Evolutionary conservation across 1,140 invertebrate species (phyloP).

Genomic region (Rhagoletis pomonella): DNA sequence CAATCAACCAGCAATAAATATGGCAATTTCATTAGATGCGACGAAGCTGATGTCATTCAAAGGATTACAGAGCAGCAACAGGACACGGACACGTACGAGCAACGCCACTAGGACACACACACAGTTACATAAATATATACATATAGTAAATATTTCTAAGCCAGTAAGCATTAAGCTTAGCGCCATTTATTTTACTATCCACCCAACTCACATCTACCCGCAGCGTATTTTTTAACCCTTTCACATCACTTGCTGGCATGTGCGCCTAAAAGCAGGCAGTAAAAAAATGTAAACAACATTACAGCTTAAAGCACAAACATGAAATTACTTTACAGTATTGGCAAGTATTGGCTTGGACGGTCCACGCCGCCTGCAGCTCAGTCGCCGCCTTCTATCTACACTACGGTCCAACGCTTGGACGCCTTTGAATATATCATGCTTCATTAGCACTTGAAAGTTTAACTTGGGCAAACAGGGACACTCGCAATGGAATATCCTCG

Average conservation of each 20-base stretch:
- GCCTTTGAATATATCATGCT: conserved; percentile 57
- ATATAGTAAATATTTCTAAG: no score
- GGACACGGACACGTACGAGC: background rate
- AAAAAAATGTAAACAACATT: no score
- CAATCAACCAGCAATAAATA: conserved; percentile 28
- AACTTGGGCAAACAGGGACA: conserved; percentile 28
- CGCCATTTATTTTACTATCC: no score
- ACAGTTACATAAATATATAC: background rate
- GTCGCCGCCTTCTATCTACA: background rate
- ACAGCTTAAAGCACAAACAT: no score
- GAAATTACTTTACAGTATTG: no score
- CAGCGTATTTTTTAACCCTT: background rate
- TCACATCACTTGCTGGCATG: no score
- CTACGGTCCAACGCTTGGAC: conserved; percentile 3
- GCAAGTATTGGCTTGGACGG: background rate
- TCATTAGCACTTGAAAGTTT: conserved; percentile 56
- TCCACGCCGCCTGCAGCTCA: background rate
- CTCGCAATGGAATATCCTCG: background rate
- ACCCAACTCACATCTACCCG: no score
- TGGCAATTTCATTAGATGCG: background rate
- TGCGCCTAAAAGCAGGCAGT: no score
- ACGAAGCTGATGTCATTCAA: conserved; percentile 13
- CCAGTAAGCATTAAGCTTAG: no score
- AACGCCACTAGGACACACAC: background rate
- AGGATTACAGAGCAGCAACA: background rate